These are phyloP conservation scores for Tromatobia lineatoria DNA, from an alignment of 2,888 invertebrate species.

Conservation along the genomic window DNA sequence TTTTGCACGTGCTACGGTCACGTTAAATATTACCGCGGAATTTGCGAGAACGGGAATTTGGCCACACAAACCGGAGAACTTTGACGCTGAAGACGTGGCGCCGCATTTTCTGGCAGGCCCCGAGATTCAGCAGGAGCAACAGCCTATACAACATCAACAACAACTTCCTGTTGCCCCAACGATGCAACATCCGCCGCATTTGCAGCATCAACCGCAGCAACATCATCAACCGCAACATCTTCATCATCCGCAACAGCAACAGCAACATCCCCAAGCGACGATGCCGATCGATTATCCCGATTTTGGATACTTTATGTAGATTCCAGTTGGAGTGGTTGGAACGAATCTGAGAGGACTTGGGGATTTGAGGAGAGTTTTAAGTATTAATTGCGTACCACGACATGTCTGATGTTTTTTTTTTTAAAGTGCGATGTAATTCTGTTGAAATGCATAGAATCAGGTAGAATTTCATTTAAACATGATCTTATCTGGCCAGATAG, in stretches of 20 bases:
- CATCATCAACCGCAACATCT: not conserved
- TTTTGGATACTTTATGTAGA: slow-evolving; percentile 33
- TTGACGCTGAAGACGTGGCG: slow-evolving; percentile 24
- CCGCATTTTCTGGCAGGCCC: slow-evolving; percentile 30
- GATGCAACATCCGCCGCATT: not conserved
- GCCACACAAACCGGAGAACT: slow-evolving; percentile 42
- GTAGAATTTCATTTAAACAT: not conserved
- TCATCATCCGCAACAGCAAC: not conserved
- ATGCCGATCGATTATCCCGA: slow-evolving; percentile 37
- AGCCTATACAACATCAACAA: not conserved
- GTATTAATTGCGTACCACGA: not conserved
- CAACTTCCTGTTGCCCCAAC: not conserved
- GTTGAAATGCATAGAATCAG: not conserved
- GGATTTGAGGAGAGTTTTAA: not conserved
- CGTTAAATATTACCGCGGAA: slow-evolving; percentile 15
- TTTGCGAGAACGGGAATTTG: slow-evolving; percentile 49
- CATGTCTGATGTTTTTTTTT: not conserved
- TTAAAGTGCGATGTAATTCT: not conserved
- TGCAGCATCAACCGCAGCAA: not conserved
- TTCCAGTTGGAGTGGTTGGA: not conserved
- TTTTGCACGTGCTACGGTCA: slow-evolving; percentile 41
- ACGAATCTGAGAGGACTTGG: not conserved
- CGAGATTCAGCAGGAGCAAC: not conserved
- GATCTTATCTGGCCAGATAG: not conserved
- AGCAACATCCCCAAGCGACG: not conserved